Evolutionary conservation across 2,797 vertebrate species (phyloP).

Genomic region (Octomys mimax): DNA sequence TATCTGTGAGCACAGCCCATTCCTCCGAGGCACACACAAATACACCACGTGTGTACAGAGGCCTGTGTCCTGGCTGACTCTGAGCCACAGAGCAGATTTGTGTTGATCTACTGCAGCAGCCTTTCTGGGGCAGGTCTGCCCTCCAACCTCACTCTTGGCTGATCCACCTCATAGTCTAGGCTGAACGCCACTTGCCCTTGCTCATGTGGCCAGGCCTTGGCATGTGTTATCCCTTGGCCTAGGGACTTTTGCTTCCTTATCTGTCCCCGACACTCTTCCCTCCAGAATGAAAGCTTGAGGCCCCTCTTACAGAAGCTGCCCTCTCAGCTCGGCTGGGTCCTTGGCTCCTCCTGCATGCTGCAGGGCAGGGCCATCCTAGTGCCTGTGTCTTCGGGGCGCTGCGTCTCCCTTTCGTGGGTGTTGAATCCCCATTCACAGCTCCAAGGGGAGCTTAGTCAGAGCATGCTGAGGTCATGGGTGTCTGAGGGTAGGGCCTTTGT

Average conservation of each 20-base stretch:
- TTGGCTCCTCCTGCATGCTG: neutral
- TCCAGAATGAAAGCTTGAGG: fast-evolving
- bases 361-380: fast-evolving
- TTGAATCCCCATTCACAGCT: neutral
- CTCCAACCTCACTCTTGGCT: neutral
- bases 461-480: fast-evolving
- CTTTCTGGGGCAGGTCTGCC: neutral
- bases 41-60: fast-evolving
- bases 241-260: fast-evolving
- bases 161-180: neutral
- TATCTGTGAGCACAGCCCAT: neutral
- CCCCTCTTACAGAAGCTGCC: neutral
- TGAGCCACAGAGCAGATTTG: fast-evolving
- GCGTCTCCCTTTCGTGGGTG: fast-evolving
- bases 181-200: neutral
- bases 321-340: neutral
- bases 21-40: neutral
- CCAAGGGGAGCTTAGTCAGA: neutral
- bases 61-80: fast-evolving
- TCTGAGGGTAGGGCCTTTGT: neutral
- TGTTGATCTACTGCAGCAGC: neutral
- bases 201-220: neutral
- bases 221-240: fast-evolving
- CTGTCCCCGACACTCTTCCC: neutral
- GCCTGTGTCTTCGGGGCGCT: fast-evolving